A percentile compares a stretch with the other conserved stretches of the same genome.
Conservation (phyloP, 2,797 vertebrate species). For the Diplodus sargus region DNA sequence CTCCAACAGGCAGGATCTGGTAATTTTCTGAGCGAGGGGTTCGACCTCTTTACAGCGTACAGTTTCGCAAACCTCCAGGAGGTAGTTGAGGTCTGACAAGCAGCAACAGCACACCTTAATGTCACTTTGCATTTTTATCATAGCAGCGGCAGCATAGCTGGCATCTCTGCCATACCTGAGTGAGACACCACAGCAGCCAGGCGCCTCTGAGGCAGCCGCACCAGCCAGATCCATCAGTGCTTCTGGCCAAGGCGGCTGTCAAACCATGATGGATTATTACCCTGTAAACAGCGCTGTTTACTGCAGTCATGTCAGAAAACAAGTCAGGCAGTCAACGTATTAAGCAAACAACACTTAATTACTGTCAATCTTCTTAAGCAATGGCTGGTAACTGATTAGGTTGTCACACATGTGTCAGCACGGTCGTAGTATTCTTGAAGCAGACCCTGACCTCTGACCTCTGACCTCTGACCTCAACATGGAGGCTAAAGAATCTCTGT, state of each 20-base stretch:
- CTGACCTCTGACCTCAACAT: conserved; percentile 11
- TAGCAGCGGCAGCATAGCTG: conserved; percentile 40
- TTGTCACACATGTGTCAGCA: neutral
- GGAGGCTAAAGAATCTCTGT: neutral
- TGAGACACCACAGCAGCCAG: neutral
- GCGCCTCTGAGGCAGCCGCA: neutral
- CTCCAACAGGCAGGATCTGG: conserved; percentile 13
- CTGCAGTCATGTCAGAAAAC: neutral
- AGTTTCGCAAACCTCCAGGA: neutral
- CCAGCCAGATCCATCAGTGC: neutral
- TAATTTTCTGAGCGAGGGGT: neutral
- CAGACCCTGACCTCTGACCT: conserved; percentile 2
- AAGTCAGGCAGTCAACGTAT: neutral
- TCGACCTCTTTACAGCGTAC: neutral
- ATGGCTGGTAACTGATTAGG: neutral
- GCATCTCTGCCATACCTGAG: conserved; percentile 34
- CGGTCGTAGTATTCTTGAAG: neutral
- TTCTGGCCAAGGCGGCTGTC: neutral
- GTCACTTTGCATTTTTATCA: conserved; percentile 18
- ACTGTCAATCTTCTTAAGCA: neutral
- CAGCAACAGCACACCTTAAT: conserved; percentile 29
- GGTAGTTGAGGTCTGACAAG: neutral
- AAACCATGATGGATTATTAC: neutral
- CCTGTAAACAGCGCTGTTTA: neutral
- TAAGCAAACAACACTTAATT: no score